phyloP scores from a whole-genome alignment of 2,113 vertebrate genomes.

The Psilopogon haemacephalus region DNA sequence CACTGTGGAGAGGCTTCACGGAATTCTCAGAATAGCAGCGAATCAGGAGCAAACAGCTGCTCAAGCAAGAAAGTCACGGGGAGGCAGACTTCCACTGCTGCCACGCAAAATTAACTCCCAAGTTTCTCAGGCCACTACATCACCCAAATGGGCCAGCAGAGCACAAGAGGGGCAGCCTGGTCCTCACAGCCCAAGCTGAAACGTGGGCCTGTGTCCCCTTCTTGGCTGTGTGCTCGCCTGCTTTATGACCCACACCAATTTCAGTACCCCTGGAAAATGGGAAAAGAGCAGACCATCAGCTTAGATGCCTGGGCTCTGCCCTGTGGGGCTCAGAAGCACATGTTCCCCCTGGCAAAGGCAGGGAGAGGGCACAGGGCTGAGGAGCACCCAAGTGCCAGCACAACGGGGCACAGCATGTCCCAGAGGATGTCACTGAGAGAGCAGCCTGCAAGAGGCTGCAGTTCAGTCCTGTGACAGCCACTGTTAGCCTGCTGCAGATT shows the following conservation, averaged over 20 bases:
- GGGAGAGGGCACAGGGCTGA: fast-evolving
- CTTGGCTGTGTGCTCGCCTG: neutral
- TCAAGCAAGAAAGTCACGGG: slow-evolving; percentile 7
- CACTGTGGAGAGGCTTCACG: slow-evolving; percentile 1
- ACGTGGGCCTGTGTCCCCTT: neutral
- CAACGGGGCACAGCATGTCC: neutral
- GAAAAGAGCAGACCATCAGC: slow-evolving; percentile 18
- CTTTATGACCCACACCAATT: slow-evolving; percentile 38
- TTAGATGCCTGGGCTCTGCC: neutral
- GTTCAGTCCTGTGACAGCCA: neutral
- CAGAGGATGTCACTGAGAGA: neutral
- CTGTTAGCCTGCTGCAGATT: neutral
- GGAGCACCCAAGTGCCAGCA: neutral
- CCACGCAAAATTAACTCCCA: slow-evolving; percentile 33
- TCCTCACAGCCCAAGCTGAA: neutral
- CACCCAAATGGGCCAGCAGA: neutral
- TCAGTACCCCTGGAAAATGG: slow-evolving; percentile 31
- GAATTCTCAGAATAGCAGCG: slow-evolving; percentile 61
- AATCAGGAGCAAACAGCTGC: slow-evolving; percentile 53
- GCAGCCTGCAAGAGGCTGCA: neutral
- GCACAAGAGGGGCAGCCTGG: neutral
- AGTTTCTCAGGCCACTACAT: slow-evolving; percentile 28
- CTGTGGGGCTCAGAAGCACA: fast-evolving
- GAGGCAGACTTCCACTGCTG: slow-evolving; percentile 5
- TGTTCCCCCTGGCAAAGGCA: neutral